Evolutionary conservation across 2,797 vertebrate genomes (phyloP).

Genomic region (Oreochromis mossambicus): DNA sequence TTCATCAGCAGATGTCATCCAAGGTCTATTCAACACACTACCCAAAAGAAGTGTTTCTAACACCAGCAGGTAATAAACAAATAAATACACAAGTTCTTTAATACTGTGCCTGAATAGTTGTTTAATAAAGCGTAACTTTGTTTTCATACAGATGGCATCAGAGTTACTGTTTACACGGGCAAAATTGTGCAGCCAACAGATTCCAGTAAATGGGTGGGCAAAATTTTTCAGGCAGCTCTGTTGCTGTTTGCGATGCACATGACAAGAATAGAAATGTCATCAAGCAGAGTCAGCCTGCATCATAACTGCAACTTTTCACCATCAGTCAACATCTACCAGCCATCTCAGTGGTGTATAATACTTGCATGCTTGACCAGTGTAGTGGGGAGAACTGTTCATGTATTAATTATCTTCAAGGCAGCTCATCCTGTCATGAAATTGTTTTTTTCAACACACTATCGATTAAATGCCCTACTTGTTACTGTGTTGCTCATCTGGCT

Average conservation of each 20-base stretch:
- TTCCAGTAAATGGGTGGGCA: conserved; percentile 4
- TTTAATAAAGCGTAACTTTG: background rate
- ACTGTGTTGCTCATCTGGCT: conserved; percentile 37
- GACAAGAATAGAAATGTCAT: conserved; percentile 11
- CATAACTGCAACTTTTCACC: background rate
- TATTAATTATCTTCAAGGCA: conserved; percentile 25
- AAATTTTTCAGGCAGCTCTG: conserved; percentile 11
- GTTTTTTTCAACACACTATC: conserved; percentile 9
- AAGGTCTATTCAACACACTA: background rate
- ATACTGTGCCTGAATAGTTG: background rate
- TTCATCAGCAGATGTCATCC: conserved; percentile 15
- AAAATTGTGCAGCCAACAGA: background rate
- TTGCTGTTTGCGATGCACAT: conserved; percentile 40
- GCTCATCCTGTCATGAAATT: conserved; percentile 21
- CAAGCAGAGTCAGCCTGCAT: background rate
- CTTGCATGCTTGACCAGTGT: conserved; percentile 20
- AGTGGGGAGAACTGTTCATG: conserved; percentile 21
- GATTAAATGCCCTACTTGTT: background rate
- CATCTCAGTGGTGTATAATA: background rate
- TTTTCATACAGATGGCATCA: background rate
- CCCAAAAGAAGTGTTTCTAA: background rate
- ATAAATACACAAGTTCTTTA: background rate
- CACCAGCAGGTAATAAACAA: conserved; percentile 28
- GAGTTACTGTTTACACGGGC: background rate
- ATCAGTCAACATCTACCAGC: background rate